phyloP scores from a whole-genome alignment of 2,113 vertebrate genomes.

The Pachypanchax playfairii region DNA sequence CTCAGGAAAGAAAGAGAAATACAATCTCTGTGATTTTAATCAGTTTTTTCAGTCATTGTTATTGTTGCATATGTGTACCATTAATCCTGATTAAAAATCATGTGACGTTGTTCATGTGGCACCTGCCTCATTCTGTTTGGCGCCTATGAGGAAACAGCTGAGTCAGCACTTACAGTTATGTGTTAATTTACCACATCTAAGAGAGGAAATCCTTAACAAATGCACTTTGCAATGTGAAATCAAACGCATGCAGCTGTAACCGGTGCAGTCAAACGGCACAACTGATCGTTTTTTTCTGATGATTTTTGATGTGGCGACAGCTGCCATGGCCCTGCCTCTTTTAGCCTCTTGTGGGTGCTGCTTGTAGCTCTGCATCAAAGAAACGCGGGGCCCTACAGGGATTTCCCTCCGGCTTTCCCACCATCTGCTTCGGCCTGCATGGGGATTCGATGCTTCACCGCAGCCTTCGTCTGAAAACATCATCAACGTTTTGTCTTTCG shows the following conservation, averaged over 20 bases:
- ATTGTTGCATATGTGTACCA: no score
- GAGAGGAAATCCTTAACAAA: no score
- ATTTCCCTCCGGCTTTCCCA: slow-evolving; percentile 75
- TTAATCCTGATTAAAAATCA: no score
- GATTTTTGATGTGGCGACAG: slow-evolving; percentile 43
- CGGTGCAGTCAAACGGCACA: slow-evolving; percentile 37
- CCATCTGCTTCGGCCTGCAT: slow-evolving; percentile 60
- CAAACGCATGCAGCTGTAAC: slow-evolving; percentile 13
- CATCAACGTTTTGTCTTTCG: slow-evolving; percentile 15
- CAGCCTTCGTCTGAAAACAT: background rate
- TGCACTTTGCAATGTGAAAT: slow-evolving; percentile 5
- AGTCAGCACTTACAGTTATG: no score
- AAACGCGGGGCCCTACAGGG: slow-evolving; percentile 50
- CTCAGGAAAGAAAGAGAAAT: no score
- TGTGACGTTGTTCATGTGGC: no score
- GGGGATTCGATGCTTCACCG: slow-evolving; percentile 41
- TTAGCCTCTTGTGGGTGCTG: slow-evolving; percentile 43
- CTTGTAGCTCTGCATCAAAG: slow-evolving; percentile 65
- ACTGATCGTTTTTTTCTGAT: slow-evolving; percentile 40
- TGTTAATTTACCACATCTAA: no score
- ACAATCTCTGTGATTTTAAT: no score
- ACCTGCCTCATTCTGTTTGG: no score
- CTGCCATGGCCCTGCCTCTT: slow-evolving; percentile 35
- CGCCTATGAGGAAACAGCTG: no score
- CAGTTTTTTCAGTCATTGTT: no score